A percentile compares a stretch with the other conserved stretches of the same genome.
Evolutionary conservation across 2,113 vertebrate species (phyloP).

Genomic region (Corythaixoides concolor): DNA sequence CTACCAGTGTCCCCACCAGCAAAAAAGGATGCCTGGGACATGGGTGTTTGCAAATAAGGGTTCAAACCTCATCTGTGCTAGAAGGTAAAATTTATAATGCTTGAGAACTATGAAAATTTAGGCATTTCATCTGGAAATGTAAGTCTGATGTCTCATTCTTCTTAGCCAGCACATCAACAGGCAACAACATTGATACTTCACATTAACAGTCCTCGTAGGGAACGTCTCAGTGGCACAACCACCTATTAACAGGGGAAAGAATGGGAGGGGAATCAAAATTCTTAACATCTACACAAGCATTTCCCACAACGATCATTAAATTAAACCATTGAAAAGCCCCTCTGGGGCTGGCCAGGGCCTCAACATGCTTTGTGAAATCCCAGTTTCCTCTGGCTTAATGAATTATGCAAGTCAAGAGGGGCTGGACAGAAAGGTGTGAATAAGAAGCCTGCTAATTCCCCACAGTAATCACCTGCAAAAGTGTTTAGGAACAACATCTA

Average conservation of each 20-base stretch:
- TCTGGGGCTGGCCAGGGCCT: neutral
- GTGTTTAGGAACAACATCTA: constrained; percentile 25
- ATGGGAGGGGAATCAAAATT: neutral
- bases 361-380: neutral
- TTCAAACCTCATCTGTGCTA: neutral
- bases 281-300: neutral
- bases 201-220: neutral
- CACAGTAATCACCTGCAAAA: constrained; percentile 63
- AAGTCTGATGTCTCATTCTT: neutral
- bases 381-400: constrained; percentile 40
- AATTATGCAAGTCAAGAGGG: constrained; percentile 40
- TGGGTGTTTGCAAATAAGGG: neutral
- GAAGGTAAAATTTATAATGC: neutral
- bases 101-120: neutral
- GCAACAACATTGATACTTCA: neutral
- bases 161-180: neutral
- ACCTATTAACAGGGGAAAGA: constrained; percentile 36
- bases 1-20: neutral
- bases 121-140: neutral
- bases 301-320: constrained; percentile 11
- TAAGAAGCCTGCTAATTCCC: constrained; percentile 49
- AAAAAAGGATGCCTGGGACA: neutral
- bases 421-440: constrained; percentile 53
- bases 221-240: neutral
- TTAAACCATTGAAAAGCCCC: neutral